Evolutionary conservation across 2,888 invertebrate species (phyloP), one percentile per base, ranked within the genome.

Genomic region (Plusia festucae): DNA sequence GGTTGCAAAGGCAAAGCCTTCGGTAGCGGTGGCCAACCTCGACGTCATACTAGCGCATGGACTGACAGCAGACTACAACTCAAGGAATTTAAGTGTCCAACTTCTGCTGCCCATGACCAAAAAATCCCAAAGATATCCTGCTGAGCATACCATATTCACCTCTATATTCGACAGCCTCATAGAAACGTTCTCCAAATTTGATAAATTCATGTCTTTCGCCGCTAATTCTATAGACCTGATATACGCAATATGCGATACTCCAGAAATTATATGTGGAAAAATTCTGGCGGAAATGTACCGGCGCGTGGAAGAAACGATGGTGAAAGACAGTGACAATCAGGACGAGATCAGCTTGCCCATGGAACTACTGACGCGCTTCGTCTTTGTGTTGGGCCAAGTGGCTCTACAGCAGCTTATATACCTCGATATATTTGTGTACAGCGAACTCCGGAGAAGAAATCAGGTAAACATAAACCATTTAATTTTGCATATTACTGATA

Each of bases 351-450:
- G 78, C 30, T 68, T 92, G 22, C 93, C 94, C 1, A 85, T 85
- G 0, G 94, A 94, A 79, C 74, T 96, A 74, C 78, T 96, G 67
- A 91, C 94, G 0, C 90, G 96, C 15, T 96, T 96, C 73, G 88
- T 96, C 20, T 96, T 95, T 71, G 85, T 97, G 20, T 90, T 97
- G 64, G 99, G 99, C 5, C 97, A 98, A 70, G 94, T 98, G 70
- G 98, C 98, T 0, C 90, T 97, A 64, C 96, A 97, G 76, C 97
- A 98, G 85, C 96, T 98, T 87, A 96, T 97, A 58, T 97, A 97
- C 87, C 95, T 99, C 63, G 99, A 99, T 83, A 97, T 97, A 30
- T 96, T 96, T 75, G 96, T 99, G 5, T 98, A 98, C 81, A 97
- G 97, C 70, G 98, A 98, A 89, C 93, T 98, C 81, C 86, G 93